Evolutionary conservation across 2,113 vertebrate genomes (phyloP).

Genomic region (Amphiprion percula): DNA sequence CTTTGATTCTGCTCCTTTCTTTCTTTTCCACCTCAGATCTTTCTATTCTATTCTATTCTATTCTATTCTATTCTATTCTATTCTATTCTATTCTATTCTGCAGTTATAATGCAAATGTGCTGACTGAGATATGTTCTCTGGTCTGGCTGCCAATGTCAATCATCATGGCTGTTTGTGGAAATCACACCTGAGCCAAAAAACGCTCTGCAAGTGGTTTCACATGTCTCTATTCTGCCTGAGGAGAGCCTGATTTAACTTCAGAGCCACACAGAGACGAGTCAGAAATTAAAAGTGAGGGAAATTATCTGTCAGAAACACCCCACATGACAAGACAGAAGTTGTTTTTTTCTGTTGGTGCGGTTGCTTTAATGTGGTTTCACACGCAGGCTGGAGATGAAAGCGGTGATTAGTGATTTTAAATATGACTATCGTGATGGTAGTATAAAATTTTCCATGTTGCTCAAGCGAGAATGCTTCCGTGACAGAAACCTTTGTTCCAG

Average conservation of each 20-base stretch:
- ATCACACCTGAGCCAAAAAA: constrained; percentile 73
- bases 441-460: constrained; percentile 28
- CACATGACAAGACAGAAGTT: constrained; percentile 51
- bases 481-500: constrained; percentile 1
- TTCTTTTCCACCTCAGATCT: constrained; percentile 26
- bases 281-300: constrained; percentile 64
- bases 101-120: constrained; percentile 49
- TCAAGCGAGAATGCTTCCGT: constrained; percentile 14
- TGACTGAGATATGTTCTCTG: constrained; percentile 55
- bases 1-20: constrained; percentile 64
- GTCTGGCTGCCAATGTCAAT: constrained; percentile 66
- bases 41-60: constrained; percentile 25
- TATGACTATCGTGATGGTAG: constrained; percentile 21
- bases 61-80: constrained; percentile 22
- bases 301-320: constrained; percentile 55
- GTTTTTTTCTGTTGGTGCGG: constrained; percentile 48
- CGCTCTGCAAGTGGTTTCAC: constrained; percentile 66
- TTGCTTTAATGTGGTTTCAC: constrained; percentile 69
- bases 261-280: constrained; percentile 38
- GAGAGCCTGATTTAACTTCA: constrained; percentile 61
- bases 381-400: constrained; percentile 59
- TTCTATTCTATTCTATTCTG: constrained; percentile 8
- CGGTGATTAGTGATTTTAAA: constrained; percentile 27
- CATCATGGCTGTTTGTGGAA: constrained; percentile 70
- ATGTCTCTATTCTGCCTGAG: constrained; percentile 59